Base-by-base conservation (phyloP, 2,797 vertebrate species). In the Chiloscyllium punctatum region DNA sequence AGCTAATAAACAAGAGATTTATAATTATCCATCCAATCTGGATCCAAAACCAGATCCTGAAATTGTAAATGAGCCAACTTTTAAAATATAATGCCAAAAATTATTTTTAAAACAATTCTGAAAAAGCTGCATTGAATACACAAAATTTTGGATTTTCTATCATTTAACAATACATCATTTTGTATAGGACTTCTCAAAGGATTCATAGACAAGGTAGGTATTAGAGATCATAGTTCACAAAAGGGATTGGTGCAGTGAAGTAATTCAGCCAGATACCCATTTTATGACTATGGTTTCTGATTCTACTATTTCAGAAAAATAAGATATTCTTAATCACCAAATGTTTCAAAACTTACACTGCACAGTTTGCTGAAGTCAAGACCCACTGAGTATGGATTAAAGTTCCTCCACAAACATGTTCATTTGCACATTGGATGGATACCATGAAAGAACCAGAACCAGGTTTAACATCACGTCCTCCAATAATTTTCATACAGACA, bases 371-470 rank as follows among this genome's bases (percentile, higher is more conserved):
- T 72, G 97, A 97, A 37, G 97, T 97, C 96, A 97, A 91, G 1
- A 97, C 97, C 97, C 97, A 97, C 27, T 96, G 11, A 15, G 72
- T 0, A 71, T 53, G 95, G 92, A 97, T 96, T 96, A 97, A 95
- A n/a, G 96, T 96, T 68, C 98, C 98, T 77, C 96, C 97, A 96
- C 98, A 98, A 0, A 69, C 0, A 0, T 0, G 0, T 0, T 0
- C 0, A 0, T 18, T 37, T 51, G 0, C 0, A 0, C 0, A 18
- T 77, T 0, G 0, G 94, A 98, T 96, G 23, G 96, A 95, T 87
- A 96, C 98, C 97, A 98, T 98, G 94, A 97, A 98, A 33, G 97
- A 97, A 96, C 96, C 97, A 0, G 98, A 97, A 84, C 98, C 97
- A 95, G 96, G 96, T 86, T 0, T 0, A n/a, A 97, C 97, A 96